These are phyloP conservation scores for Tamandua tetradactyla DNA, from an alignment of 2,797 vertebrate species.

Conservation along the genomic window DNA sequence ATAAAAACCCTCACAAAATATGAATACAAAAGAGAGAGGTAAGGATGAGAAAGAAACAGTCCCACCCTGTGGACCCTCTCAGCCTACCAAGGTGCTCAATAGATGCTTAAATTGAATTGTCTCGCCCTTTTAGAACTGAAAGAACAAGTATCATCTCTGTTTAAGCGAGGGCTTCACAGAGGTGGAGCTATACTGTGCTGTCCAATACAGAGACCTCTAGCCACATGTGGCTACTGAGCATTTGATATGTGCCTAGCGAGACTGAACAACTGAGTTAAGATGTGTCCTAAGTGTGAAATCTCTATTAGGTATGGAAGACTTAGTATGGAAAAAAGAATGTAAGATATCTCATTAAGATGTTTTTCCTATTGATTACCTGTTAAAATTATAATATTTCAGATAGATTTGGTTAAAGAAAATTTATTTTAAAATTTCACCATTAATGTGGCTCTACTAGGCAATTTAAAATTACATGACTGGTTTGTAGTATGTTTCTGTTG, in stretches of 20 bases:
- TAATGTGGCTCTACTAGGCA: not conserved
- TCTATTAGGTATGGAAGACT: not conserved
- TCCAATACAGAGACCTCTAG: not conserved
- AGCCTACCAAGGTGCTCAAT: not conserved
- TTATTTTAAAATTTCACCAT: constrained; percentile 4
- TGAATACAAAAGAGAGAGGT: not conserved
- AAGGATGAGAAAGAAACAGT: not conserved
- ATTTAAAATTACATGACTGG: not conserved
- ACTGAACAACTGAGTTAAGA: not conserved
- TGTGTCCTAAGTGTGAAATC: not conserved
- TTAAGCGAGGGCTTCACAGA: not conserved
- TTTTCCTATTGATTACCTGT: constrained; percentile 9
- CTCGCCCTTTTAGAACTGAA: not conserved
- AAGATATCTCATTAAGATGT: not conserved
- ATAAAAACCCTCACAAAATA: not conserved
- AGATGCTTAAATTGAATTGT: not conserved
- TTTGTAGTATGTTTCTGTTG: not conserved
- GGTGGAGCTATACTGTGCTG: not conserved
- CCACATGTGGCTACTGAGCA: not conserved
- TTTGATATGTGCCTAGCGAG: not conserved
- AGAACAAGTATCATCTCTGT: not conserved
- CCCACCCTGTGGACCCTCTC: too few relatives aligned
- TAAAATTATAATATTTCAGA: not conserved
- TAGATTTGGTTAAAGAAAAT: not conserved
- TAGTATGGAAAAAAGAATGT: not conserved